Evolutionary conservation across 53 echinoderm and acorn worm genomes (phyloP).

Genomic region (Arbacia lixula): DNA sequence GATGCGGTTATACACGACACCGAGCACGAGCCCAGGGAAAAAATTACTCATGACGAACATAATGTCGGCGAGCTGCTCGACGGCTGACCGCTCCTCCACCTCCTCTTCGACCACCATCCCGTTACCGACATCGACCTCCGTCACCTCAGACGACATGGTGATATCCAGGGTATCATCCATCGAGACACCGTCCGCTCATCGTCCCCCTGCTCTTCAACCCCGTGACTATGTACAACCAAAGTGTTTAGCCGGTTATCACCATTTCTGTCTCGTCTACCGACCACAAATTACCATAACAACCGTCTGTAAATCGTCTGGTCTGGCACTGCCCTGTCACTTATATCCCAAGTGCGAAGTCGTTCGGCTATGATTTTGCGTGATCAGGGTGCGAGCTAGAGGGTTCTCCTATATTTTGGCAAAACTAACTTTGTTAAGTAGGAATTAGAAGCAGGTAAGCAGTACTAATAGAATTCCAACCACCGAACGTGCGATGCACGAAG

Average conservation of each 20-base stretch:
- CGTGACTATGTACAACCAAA: too few relatives aligned
- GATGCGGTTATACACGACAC: conserved; percentile 20
- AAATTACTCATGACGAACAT: conserved; percentile 31
- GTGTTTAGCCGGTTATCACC: too few relatives aligned
- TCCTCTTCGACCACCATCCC: background rate
- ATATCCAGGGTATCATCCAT: background rate
- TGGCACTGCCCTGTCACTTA: conserved; percentile 13
- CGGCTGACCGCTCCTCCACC: conserved; percentile 1
- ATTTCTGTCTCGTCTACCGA: background rate
- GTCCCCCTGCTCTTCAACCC: background rate
- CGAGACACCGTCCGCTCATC: background rate
- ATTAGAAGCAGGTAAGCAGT: too few relatives aligned
- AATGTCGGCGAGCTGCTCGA: conserved; percentile 7
- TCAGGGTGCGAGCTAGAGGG: background rate
- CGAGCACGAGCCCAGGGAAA: conserved; percentile 29
- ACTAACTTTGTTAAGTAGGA: conserved; percentile 32
- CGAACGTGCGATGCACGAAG: too few relatives aligned
- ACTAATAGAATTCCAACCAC: too few relatives aligned
- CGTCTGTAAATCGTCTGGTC: background rate
- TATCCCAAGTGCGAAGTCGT: background rate
- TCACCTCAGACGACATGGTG: background rate
- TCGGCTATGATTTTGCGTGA: background rate
- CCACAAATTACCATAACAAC: background rate
- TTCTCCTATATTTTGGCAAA: conserved; percentile 12
- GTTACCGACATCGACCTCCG: background rate